Evolutionary conservation across 2,113 vertebrate genomes (phyloP).

Genomic region (Lipotes vexillifer): DNA sequence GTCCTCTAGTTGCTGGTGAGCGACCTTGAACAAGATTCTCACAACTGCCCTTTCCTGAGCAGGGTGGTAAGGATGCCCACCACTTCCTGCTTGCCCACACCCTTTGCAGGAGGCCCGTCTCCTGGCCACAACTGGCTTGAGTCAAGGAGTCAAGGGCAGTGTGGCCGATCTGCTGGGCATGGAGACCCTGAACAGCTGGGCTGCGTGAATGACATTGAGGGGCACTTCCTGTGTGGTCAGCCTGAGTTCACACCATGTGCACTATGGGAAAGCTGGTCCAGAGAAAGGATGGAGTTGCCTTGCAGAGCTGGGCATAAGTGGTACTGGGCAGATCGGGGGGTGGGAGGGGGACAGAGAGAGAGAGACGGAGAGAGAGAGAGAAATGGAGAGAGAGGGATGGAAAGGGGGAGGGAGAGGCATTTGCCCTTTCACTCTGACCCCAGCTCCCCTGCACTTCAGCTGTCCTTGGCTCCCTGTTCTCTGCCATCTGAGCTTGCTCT

Average conservation of each 20-base stretch:
- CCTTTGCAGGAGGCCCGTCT: neutral
- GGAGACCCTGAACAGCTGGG: no score
- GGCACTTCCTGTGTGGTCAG: neutral
- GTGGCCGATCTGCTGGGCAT: neutral
- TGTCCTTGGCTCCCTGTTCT: neutral
- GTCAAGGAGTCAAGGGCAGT: neutral
- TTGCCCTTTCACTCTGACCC: neutral
- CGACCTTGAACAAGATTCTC: neutral
- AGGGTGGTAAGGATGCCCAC: neutral
- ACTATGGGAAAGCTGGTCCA: neutral
- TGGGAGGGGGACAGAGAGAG: neutral
- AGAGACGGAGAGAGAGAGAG: no score
- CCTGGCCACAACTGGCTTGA: neutral
- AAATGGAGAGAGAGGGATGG: no score
- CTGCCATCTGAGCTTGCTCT: neutral
- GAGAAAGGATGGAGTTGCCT: neutral
- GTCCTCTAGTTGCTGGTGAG: neutral
- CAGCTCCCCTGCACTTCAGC: no score
- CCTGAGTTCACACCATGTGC: accelerated
- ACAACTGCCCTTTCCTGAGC: neutral
- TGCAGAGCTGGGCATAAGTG: neutral
- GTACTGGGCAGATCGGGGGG: accelerated
- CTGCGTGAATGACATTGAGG: accelerated
- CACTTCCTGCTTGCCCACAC: neutral
- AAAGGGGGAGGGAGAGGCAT: neutral